Evolutionary conservation across 1,140 invertebrate species (phyloP), one percentile per base, ranked within the genome.

Genomic region (Brachionus calyciflorus): DNA sequence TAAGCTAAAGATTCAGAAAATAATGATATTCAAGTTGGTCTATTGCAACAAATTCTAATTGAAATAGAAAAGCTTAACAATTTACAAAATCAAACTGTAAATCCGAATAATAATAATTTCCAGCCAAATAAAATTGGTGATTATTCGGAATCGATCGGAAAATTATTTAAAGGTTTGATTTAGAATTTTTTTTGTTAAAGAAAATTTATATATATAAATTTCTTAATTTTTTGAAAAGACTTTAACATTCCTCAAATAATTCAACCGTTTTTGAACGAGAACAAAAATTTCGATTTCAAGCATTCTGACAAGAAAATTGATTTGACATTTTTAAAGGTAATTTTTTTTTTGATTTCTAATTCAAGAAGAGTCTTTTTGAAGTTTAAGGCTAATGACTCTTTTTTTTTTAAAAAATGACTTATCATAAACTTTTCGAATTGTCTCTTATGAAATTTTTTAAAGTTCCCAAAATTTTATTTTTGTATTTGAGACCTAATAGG

Each of bases 101-200:
- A 46, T 46, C 9, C 4, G 3, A 14, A 3, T 7, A 7, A 5
- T 5, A 46, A 46, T 14, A 10, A 46, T 10, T 17, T 46, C 9
- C 9, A 46, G 21, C 37, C 55, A 2, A 60, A 33, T 17, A 33
- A 37, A 19, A 33, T 33, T 37, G 28, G 24, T 17, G 44, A 70
- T 70, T 70, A 51, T 73, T 40, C 33, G 5, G 51, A 55, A 73
- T 51, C 51, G 14, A 30, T 73, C n/a, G 46, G 26, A 40, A 49
- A 73, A 55, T 33, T 73, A 12, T 73, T 73, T 24, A 73, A 73
- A 73, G 69, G 69, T 73, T n/a, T n/a, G n/a, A n/a, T n/a, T n/a
- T n/a, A n/a, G n/a, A 3, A 73, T 51, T 73, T 73, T n/a, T 30
- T 33, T 6, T 33, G 5, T 1, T 12, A 53, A 21, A 33, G 48